Percentiles rank a stretch among this genome's conserved stretches.
These are phyloP conservation scores for Arizona elegans DNA, from an alignment of 2,113 vertebrate genomes.

Conservation along the genomic window DNA sequence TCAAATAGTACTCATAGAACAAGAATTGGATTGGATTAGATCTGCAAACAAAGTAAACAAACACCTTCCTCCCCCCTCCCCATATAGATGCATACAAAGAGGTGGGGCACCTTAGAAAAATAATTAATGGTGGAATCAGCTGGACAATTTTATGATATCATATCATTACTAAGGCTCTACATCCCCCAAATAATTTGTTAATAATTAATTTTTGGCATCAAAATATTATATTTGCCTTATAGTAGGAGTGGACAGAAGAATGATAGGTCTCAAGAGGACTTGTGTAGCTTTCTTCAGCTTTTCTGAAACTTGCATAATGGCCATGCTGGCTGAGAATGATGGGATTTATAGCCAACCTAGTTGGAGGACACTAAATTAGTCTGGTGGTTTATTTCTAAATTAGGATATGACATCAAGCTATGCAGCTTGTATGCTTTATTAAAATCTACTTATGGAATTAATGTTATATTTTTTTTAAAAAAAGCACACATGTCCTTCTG, in stretches of 20 bases:
- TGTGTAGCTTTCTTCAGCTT: too few relatives aligned
- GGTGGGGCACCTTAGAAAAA: not conserved
- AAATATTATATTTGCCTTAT: too few relatives aligned
- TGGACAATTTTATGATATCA: not conserved
- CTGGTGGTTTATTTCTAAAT: not conserved
- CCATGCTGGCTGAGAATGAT: not conserved
- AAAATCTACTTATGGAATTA: not conserved
- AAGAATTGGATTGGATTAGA: not conserved
- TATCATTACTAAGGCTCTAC: not conserved
- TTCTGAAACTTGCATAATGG: not conserved
- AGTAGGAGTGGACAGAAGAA: too few relatives aligned
- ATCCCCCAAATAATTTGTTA: too few relatives aligned
- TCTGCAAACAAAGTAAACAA: not conserved
- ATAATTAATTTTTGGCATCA: too few relatives aligned
- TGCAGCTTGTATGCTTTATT: not conserved
- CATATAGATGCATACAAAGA: not conserved
- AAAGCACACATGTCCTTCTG: not conserved
- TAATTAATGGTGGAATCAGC: not conserved
- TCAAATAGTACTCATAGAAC: not conserved
- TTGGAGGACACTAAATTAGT: not conserved
- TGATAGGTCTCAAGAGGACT: too few relatives aligned
- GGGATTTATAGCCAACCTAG: not conserved
- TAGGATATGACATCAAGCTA: not conserved
- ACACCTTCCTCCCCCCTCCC: not conserved
- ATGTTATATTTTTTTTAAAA: not conserved